phyloP scores from a whole-genome alignment of 1,140 invertebrate genomes.

The Drosophila bipectinata region DNA sequence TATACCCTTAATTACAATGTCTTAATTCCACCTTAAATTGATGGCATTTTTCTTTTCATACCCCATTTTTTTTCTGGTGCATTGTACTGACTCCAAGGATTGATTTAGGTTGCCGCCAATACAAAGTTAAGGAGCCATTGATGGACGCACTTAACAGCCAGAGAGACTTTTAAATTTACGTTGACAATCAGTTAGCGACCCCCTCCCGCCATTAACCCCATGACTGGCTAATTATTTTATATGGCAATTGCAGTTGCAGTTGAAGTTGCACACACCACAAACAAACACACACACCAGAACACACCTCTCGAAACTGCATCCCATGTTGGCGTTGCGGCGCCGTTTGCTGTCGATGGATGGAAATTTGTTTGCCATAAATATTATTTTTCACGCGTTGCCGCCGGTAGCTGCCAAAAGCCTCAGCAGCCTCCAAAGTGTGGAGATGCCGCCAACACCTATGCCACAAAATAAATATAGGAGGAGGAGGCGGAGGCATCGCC shows the following conservation, averaged over 20 bases:
- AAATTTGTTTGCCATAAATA: conserved; percentile 83
- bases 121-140: conserved; percentile 65
- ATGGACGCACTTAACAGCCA: conserved; percentile 66
- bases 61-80: conserved; percentile 7
- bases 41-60: neutral
- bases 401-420: conserved; percentile 62
- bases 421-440: conserved; percentile 18
- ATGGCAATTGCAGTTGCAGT: conserved; percentile 45
- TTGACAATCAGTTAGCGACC: conserved; percentile 60
- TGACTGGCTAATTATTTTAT: conserved; percentile 75
- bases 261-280: conserved; percentile 7
- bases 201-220: conserved; percentile 33
- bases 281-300: neutral
- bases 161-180: conserved; percentile 56
- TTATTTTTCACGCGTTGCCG: conserved; percentile 71
- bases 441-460: conserved; percentile 61
- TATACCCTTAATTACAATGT: no score
- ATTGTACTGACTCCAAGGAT: conserved; percentile 30
- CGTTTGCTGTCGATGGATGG: conserved; percentile 71
- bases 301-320: conserved; percentile 32
- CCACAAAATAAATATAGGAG: neutral
- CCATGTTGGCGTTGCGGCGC: conserved; percentile 60
- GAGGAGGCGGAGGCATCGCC: conserved; percentile 16
- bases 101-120: conserved; percentile 71
- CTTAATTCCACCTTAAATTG: no score